phyloP scores from a whole-genome alignment of 2,113 vertebrate genomes.

The Grus americana region DNA sequence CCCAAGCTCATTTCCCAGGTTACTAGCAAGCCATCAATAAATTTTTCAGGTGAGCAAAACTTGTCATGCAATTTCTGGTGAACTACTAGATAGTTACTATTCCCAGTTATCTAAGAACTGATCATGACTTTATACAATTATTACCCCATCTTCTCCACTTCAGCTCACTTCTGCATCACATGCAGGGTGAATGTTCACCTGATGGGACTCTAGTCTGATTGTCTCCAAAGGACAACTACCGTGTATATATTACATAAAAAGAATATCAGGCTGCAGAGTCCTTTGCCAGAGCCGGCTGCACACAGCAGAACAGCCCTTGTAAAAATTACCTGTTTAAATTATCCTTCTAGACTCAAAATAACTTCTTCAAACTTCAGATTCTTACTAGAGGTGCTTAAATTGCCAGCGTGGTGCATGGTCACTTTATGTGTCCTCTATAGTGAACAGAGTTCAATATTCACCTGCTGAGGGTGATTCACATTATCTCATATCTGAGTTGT shows the following conservation, averaged over 20 bases:
- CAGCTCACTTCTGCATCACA: neutral
- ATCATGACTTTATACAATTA: neutral
- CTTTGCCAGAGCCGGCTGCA: neutral
- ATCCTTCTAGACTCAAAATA: neutral
- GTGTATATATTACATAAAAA: neutral
- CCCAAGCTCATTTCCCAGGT: neutral
- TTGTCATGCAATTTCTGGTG: too few species aligned
- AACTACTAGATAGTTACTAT: neutral
- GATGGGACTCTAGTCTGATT: neutral
- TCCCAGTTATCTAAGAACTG: neutral
- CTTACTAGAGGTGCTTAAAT: neutral
- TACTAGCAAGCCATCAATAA: neutral
- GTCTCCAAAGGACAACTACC: neutral
- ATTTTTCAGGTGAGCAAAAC: neutral
- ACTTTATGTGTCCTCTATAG: neutral
- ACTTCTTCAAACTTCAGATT: neutral
- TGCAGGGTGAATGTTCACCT: neutral
- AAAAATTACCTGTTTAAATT: neutral
- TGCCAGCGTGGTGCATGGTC: neutral
- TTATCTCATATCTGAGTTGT: constrained; percentile 24
- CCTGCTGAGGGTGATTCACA: neutral
- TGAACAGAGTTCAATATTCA: neutral
- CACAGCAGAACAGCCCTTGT: neutral
- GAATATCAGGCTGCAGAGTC: neutral
- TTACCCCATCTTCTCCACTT: neutral